Base-by-base conservation (phyloP, 2,113 vertebrate genomes). In the Anser brachyrhynchus region DNA sequence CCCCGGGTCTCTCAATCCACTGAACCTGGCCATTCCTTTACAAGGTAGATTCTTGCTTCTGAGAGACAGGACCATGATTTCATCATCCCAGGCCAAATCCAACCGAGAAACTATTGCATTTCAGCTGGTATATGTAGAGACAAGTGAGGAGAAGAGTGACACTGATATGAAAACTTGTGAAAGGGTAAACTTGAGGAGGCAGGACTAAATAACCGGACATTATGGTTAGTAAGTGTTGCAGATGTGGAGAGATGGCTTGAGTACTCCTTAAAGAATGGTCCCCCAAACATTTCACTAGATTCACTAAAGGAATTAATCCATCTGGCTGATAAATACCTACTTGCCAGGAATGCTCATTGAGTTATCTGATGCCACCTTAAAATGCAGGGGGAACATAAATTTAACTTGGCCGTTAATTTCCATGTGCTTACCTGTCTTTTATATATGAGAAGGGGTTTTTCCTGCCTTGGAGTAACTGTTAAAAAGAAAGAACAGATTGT, bases 271-370 rank as follows among this genome's bases (percentile, higher is more conserved):
- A 78, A 52, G 61, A 55, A 84, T 85, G 25, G 46, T n/a, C 37
- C 52, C 62, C 54, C 71, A 89, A 52, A 44, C 26, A 15, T 82
- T 92, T 74, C 49, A 58, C 19, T 46, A 26, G 41, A 26, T 84
- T 66, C 35, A 33, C 84, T 71, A n/a, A 61, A 59, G 67, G 6
- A 89, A 87, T 71, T 49, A 54, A 80, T 70, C 41, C 4, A 1
- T 67, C 44, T 77, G 70, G 13, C 77, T 95, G 65, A 89, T 75
- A 86, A 93, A 89, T 49, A 75, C 21, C 49, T 70, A 20, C 16
- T 43, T 95, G 61, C 61, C 88, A 92, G 82, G 58, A 82, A 78
- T 22, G 11, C 13, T 92, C 46, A 84, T 39, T 74, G 90, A 95
- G 94, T 64, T 80, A 81, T 94, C 67, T 37, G 65, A 73, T 55